Conservation (phyloP, 2,888 invertebrate species). For the Lordiphosa andalusiaca region DNA sequence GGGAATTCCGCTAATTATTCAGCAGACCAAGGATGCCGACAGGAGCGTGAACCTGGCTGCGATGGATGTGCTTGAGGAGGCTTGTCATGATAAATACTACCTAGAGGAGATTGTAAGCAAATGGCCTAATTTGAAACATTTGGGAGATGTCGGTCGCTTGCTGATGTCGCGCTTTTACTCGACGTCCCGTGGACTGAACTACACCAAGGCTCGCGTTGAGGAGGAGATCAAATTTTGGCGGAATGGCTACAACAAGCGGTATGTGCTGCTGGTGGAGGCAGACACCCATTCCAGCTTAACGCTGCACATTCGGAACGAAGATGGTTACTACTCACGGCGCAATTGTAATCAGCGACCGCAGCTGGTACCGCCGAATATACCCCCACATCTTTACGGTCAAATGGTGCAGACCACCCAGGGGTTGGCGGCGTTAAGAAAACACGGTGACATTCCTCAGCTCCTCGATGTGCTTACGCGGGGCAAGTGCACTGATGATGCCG, state of each 20-base stretch:
- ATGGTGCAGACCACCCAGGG: conserved; percentile 85
- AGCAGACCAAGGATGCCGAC: conserved; percentile 91
- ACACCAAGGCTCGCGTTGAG: conserved; percentile 84
- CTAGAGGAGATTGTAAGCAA: conserved; percentile 88
- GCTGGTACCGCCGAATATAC: conserved; percentile 81
- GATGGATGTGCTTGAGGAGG: conserved; percentile 92
- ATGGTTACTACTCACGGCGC: conserved; percentile 87
- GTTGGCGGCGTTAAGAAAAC: conserved; percentile 76
- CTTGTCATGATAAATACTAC: conserved; percentile 92
- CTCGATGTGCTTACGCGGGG: conserved; percentile 79
- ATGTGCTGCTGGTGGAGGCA: conserved; percentile 94
- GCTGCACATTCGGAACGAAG: conserved; percentile 89
- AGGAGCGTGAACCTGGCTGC: conserved; percentile 90
- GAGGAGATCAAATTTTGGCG: conserved; percentile 91
- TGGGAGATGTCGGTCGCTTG: conserved; percentile 90
- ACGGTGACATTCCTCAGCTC: conserved; percentile 73
- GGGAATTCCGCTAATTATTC: conserved; percentile 92
- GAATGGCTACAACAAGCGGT: conserved; percentile 87
- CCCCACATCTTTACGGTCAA: conserved; percentile 92
- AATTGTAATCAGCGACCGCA: conserved; percentile 83
- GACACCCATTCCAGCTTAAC: conserved; percentile 93
- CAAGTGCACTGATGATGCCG: conserved; percentile 84
- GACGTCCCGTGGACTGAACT: conserved; percentile 85
- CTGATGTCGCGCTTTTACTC: conserved; percentile 89
- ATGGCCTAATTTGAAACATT: conserved; percentile 85